Conservation (phyloP, 2,113 vertebrate genomes). For the Alethe castanea region DNA sequence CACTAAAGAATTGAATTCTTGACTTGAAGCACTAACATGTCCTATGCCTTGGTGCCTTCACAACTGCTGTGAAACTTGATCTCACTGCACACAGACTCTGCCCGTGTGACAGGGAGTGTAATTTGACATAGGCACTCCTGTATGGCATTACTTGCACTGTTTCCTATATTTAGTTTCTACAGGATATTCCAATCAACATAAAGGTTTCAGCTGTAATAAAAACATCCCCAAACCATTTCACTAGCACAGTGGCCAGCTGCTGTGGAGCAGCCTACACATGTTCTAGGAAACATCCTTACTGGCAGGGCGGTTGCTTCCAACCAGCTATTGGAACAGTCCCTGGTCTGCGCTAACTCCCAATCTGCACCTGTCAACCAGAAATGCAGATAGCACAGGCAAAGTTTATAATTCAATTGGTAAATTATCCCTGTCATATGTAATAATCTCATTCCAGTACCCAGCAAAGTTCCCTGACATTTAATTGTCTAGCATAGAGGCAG, state of each 20-base stretch:
- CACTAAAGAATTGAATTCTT: not conserved
- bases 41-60: not conserved
- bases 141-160: not conserved
- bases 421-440: not conserved
- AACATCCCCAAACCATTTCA: not conserved
- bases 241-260: not conserved
- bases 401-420: not conserved
- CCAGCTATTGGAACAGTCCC: not conserved
- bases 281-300: not conserved
- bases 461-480: not conserved
- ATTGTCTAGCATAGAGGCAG: not conserved
- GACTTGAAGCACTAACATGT: not conserved
- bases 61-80: not conserved
- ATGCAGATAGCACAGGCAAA: not conserved
- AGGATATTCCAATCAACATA: not conserved
- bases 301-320: not conserved
- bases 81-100: not conserved
- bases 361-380: not conserved
- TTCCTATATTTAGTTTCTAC: not conserved
- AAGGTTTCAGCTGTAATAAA: not conserved
- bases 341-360: not conserved
- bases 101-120: not conserved
- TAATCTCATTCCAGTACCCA: slow-evolving; percentile 4
- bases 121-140: not conserved
- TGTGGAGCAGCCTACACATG: fast-evolving